These are phyloP conservation scores for Melieria omissa DNA, from an alignment of 2,888 invertebrate genomes.

Conservation along the genomic window DNA sequence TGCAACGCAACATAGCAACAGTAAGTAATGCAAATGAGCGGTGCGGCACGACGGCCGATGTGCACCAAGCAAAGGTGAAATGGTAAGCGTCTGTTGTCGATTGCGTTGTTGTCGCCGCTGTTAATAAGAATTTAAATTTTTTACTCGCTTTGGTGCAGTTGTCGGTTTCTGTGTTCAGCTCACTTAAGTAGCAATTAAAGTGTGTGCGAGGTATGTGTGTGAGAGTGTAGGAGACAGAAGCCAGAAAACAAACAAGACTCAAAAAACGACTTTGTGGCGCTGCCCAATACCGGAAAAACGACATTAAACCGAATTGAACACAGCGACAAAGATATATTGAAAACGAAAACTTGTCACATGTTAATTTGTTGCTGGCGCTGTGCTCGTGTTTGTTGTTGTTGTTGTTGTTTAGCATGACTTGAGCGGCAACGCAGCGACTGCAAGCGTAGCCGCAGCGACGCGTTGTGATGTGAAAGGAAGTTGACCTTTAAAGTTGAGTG, in stretches of 20 bases:
- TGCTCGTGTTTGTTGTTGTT: conserved; percentile 21
- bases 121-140: no score
- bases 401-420: conserved; percentile 2
- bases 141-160: no score
- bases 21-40: not conserved
- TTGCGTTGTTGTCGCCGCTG: no score
- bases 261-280: not conserved
- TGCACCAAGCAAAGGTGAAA: no score
- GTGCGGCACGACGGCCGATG: no score
- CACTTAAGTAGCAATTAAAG: no score
- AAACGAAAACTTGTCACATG: conserved; percentile 54
- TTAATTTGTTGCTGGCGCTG: conserved; percentile 49
- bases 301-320: conserved; percentile 53
- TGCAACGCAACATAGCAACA: not conserved
- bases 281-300: conserved; percentile 42
- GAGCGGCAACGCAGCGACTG: not conserved
- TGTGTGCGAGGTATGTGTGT: no score
- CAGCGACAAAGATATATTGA: not conserved
- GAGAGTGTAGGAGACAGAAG: not conserved
- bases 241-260: conserved; percentile 1
- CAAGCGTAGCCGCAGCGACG: not conserved
- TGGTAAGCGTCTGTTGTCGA: no score
- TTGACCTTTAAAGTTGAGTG: conserved; percentile 62
- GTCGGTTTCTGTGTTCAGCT: no score
- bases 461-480: conserved; percentile 57